Evolutionary conservation across 2,888 invertebrate genomes (phyloP), one percentile per base, ranked within the genome.

Genomic region (Bibio marci): DNA sequence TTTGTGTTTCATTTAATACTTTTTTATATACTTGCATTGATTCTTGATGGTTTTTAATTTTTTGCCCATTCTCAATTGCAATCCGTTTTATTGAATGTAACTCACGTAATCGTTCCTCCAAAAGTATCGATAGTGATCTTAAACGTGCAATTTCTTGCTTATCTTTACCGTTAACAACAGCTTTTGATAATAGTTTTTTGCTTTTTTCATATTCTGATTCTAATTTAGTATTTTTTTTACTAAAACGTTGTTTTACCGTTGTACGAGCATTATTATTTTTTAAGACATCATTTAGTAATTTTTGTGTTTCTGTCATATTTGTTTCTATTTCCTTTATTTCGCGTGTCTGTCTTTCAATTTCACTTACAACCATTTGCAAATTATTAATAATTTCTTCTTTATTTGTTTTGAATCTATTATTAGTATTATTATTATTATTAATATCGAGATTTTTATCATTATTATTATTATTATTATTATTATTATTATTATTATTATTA

Each of bases 21-120:
- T 79, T 79, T 51, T 76, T 78, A 1, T 80, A 81, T 7, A 74
- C 71, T 51, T 76, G 73, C 3, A 83, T 59, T 47, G 79, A 81
- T 43, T 71, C 73, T 53, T 82, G 78, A 45, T 81, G 65, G 50
- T 80, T 77, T 48, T 74, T 67, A 8, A 81, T 70, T 52, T 79
- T 80, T 52, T 75, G 61, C 12, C 55, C 65, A 48, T 71, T 71
- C 47, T 76, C 73, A 10, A 71, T 71, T 1, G 73, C 69, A 27
- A 75, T 69, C 46, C 69, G 63, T 47, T 69, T 69, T 33, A 69
- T 66, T 42, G 63, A 64, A 39, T 61, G 65, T 12, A 69, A 58
- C 48, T 70, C 68, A 44, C 64, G 60, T 6, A 71, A 48, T 17
- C 66, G 58, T 44, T 67, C 65, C 38, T 69, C 65, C 35, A 69